Evolutionary conservation across 2,888 invertebrate species (phyloP), one percentile per base, ranked within the genome.

Genomic region (Oxycera nigricornis): DNA sequence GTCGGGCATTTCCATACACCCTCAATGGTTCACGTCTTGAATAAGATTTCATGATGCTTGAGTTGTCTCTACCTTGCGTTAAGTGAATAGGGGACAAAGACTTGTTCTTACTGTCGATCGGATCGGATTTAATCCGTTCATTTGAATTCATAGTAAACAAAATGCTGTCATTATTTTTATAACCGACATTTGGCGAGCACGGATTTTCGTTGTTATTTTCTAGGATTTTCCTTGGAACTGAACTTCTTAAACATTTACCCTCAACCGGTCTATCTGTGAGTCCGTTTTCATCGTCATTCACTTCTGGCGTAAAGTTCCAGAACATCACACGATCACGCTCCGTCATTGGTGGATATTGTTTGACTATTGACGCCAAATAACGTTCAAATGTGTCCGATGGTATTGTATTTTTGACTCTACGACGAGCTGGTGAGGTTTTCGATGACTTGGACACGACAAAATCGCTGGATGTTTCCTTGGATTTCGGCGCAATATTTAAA

Each of bases 241-340:
- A 24, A 7, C 24, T 39, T 41, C 2, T 2, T 14, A 17, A 17
- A 17, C 11, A 17, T 22, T n/a, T 2, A 24, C n/a, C 7, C 1
- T 46, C 50, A 28, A n/a, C n/a, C 50, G 26, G 3, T 4, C 22
- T 24, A 14, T 65, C 30, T 35, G 3, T 20, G 3, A 6, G 2
- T 2, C 20, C 22, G 76, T 84, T 85, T 35, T 84, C 85, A 1
- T 84, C 81, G 65, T 81, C 83, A 39, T 82, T 82, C 2, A 81
- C 79, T n/a, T 81, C 82, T 1, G 31, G 74, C 2, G 79, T 78
- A 73, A 80, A 81, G 4, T 80, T 77, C 84, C 84, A 85, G 1
- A 74, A 76, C 0, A 77, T 76, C 0, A 84, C 77, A 74, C 84
- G 84, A 35, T 85, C 84, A 1, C 75, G 77, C 4, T 81, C 77